Base-by-base conservation (phyloP, 1,140 invertebrate species). In the Drosophila kanapiae region DNA sequence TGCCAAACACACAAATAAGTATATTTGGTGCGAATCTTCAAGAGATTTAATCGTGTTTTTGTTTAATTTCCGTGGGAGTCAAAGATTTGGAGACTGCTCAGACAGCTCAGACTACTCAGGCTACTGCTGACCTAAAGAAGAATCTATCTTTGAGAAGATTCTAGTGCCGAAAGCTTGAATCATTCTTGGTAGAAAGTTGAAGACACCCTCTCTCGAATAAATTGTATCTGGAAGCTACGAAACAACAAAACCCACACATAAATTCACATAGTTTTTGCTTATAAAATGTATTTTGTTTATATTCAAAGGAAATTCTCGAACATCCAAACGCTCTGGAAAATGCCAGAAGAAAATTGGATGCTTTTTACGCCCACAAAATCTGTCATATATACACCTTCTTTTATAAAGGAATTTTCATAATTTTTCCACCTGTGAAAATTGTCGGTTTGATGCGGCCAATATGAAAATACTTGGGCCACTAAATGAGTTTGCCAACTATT, bases 401-500 rank as follows among this genome's bases (percentile, higher is more conserved):
- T 14, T 53, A 47, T 14, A 29, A 53, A 35, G 42, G 29, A 57
- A 62, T 61, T 74, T 47, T 74, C 35, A 74, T 62, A 62, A 65
- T 58, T 75, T 75, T 78, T 82, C 75, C 71, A 86, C 75, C 82
- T 86, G 83, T 87, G 65, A 60, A 57, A 70, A 82, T 61, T 23
- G 23, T 58, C 47, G 18, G 76, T 72, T 87, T 80, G 80, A 83
- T 69, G 58, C 38, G 61, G 48, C 75, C 47, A 42, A 47, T 71
- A 81, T 78, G 64, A 81, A 81, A 77, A 85, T 78, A 78, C 64
- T 78, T 85, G 71, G 38, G 37, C 68, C 64, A 61, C 63, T 60
- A 78, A 86, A 88, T 87, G 83, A 87, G 68, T 83, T 88, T 75
- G 23, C 16, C 23, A 80, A 80, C 69, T 87, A 87, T 87, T 87